These are phyloP conservation scores for Stichopus chloronotus DNA, from an alignment of 35 echinoderm and acorn worm species.

Conservation along the genomic window DNA sequence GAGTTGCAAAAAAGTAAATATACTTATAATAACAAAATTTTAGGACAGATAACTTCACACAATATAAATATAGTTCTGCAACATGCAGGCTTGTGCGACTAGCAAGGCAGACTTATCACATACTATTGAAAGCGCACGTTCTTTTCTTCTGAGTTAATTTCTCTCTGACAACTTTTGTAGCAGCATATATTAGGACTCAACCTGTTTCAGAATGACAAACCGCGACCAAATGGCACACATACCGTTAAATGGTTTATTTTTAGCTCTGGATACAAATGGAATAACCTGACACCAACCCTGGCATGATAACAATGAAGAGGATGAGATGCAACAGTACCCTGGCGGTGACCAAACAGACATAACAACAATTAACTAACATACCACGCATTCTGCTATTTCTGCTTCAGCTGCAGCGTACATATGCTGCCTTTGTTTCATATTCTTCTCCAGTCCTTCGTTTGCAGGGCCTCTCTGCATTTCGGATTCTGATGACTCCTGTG, in stretches of 20 bases:
- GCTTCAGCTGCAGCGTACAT: background rate
- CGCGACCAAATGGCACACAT: constrained; percentile 39
- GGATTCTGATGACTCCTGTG: background rate
- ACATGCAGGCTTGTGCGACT: too few relatives aligned
- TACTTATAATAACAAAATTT: too few relatives aligned
- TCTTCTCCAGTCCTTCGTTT: background rate
- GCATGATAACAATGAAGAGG: constrained; percentile 27
- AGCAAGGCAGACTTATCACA: too few relatives aligned
- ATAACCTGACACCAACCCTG: constrained; percentile 29
- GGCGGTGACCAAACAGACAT: constrained; percentile 31
- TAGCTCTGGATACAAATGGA: constrained; percentile 8
- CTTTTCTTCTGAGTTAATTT: background rate
- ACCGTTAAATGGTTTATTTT: constrained; percentile 45
- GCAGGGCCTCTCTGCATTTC: constrained; percentile 15
- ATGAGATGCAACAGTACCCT: background rate
- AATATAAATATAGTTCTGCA: too few relatives aligned
- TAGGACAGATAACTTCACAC: too few relatives aligned
- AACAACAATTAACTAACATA: constrained; percentile 54
- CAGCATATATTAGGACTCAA: background rate
- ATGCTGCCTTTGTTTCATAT: background rate
- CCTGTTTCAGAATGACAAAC: background rate
- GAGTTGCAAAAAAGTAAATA: too few relatives aligned
- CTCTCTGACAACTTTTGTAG: background rate
- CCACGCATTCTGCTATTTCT: constrained; percentile 44
- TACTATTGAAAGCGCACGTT: too few relatives aligned